Evolutionary conservation across 1,140 invertebrate genomes (phyloP).

Genomic region (Hyphantria cunea): DNA sequence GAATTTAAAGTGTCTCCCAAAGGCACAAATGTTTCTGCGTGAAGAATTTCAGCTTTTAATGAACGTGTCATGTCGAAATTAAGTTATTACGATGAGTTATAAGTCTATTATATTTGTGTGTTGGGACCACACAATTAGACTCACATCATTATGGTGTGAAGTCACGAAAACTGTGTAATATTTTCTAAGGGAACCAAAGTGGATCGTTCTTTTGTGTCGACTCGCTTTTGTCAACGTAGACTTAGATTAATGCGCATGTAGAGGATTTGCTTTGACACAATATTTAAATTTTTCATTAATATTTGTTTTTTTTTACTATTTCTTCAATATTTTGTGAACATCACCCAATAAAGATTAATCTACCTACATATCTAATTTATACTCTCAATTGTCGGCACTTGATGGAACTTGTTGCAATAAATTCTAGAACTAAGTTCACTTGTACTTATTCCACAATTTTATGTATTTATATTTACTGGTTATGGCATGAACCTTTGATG

Average conservation of each 20-base stretch:
- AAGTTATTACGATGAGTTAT: background rate
- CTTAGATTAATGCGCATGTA: conserved; percentile 55
- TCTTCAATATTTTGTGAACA: conserved; percentile 1
- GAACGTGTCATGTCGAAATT: background rate
- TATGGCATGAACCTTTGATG: too few species aligned
- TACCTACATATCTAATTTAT: too few species aligned
- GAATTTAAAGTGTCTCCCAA: too few species aligned
- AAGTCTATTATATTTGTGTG: conserved; percentile 5
- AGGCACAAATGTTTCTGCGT: too few species aligned
- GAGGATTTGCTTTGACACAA: conserved; percentile 9
- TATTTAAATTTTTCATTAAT: conserved; percentile 18
- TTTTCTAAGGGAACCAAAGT: conserved; percentile 36
- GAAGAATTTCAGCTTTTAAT: too few species aligned
- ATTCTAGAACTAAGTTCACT: too few species aligned
- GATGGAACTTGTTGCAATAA: too few species aligned
- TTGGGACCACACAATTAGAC: conserved; percentile 17
- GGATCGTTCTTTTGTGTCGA: conserved; percentile 46
- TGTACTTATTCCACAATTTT: too few species aligned
- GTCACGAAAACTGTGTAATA: conserved; percentile 48
- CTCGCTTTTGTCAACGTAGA: conserved; percentile 53
- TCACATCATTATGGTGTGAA: conserved; percentile 33
- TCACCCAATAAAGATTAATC: conserved; percentile 12
- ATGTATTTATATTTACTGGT: too few species aligned
- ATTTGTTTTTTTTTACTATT: too few species aligned
- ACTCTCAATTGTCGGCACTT: too few species aligned